Base-by-base conservation (phyloP, 2,113 vertebrate genomes). In the Ammodytes marinus region DNA sequence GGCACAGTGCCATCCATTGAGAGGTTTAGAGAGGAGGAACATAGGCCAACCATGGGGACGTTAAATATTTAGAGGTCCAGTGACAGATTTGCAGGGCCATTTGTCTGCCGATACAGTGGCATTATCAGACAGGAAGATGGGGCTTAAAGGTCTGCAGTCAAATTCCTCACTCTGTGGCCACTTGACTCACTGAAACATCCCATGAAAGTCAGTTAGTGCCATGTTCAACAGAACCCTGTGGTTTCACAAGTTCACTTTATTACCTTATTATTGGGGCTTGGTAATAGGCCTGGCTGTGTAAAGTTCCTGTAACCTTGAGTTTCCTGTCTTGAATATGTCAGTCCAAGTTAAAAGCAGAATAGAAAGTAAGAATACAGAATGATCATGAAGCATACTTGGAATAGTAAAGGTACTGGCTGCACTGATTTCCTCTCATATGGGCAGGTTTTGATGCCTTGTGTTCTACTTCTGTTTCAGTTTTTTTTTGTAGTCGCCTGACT, bases 1-100 rank as follows among this genome's bases (percentile, higher is more conserved):
- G 94, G 93, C 92, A 91, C 71, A 8, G 82, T 92, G 89, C 91
- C 94, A 94, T 85, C 85, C 89, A 77, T 91, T 92, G 80, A 91
- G 88, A 89, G 66, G 37, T 80, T 81, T 68, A 64, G 79, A 89
- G 88, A 88, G 74, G 69, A 74, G 61, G 78, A 82, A 90, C 86
- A 79, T 82, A 40, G 86, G 87, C 86, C 82, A 87, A 88, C 79
- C 73, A 67, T 79, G 80, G 69, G 85, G 86, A 89, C 58, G 69
- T 91, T 87, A 89, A 94, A 89, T 91, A 91, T 91, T 94, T 89
- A 90, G 85, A 85, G 80, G 76, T 79, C 84, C 87, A 92, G 67
- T 87, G 83, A 91, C 87, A 89, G 87, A 92, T 92, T 86, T 89
- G 86, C 86, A 50, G 77, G 84, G 61, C 80, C 55, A 45, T 88